A percentile compares a stretch with the other conserved stretches of the same genome.
Evolutionary conservation across 2,113 vertebrate species (phyloP).

Genomic region (Phyllostomus discolor): DNA sequence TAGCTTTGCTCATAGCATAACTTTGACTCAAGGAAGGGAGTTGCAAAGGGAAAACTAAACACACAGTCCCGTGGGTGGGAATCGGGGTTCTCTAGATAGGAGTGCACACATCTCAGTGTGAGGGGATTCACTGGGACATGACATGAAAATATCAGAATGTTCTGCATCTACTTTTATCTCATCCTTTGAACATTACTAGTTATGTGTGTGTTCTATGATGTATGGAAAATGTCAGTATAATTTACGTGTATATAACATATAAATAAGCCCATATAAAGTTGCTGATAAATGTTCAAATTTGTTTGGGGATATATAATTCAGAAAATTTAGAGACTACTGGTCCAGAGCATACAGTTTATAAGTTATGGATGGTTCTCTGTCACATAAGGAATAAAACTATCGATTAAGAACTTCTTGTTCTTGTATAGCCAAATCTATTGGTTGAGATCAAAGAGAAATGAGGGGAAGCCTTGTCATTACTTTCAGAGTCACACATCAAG

Average conservation of each 20-base stretch:
- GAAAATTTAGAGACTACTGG: not conserved
- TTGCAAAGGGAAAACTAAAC: not conserved
- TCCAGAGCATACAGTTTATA: not conserved
- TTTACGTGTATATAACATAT: not conserved
- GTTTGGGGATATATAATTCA: not conserved
- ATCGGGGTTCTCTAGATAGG: not conserved
- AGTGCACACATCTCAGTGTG: not conserved
- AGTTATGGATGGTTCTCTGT: not conserved
- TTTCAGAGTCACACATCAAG: not conserved
- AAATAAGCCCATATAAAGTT: not conserved
- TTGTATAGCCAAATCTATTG: not conserved
- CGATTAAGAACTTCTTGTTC: not conserved
- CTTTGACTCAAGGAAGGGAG: not conserved
- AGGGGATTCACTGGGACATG: not conserved
- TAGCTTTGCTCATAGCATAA: not conserved
- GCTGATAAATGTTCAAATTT: not conserved
- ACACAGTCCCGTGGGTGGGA: fast-evolving
- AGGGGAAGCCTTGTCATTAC: not conserved
- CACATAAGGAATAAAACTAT: not conserved
- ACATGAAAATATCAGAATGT: not conserved
- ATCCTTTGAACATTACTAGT: not conserved
- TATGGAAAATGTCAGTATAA: not conserved
- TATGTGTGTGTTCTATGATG: not conserved
- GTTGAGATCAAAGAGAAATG: not conserved
- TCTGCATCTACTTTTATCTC: not conserved